Conservation (phyloP, 1,140 invertebrate species). For the Papilio dardanus region DNA sequence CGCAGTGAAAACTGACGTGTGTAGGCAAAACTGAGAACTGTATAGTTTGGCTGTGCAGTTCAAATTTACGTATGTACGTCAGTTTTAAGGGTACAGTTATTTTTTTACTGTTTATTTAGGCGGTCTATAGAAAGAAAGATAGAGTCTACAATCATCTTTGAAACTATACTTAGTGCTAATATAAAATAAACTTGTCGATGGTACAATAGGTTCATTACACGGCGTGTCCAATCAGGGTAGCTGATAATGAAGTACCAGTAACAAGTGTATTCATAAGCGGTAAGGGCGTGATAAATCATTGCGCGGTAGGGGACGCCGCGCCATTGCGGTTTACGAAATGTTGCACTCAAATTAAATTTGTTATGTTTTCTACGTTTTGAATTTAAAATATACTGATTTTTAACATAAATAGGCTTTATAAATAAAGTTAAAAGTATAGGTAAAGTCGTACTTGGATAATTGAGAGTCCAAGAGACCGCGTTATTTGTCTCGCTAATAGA, state of each 20-base stretch:
- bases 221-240: slow-evolving; percentile 73
- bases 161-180: background rate
- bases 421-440: background rate
- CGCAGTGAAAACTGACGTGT: too few relatives aligned
- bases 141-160: too few relatives aligned
- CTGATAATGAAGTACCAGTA: slow-evolving; percentile 74
- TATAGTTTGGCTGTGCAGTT: too few relatives aligned
- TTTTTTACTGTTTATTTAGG: background rate
- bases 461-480: too few relatives aligned
- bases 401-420: background rate
- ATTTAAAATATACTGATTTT: background rate
- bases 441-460: too few relatives aligned
- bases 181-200: slow-evolving; percentile 34
- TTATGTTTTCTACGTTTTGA: background rate
- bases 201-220: slow-evolving; percentile 69
- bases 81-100: too few relatives aligned
- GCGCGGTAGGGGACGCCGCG: slow-evolving; percentile 56
- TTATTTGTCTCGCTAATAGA: too few relatives aligned
- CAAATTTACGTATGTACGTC: too few relatives aligned
- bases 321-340: slow-evolving; percentile 57
- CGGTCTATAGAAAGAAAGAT: background rate
- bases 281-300: slow-evolving; percentile 77
- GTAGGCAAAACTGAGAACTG: too few relatives aligned
- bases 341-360: slow-evolving; percentile 64
- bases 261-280: slow-evolving; percentile 79